These are phyloP conservation scores for Gambusia holbrooki DNA, from an alignment of 2,113 vertebrate genomes.

Conservation along the genomic window DNA sequence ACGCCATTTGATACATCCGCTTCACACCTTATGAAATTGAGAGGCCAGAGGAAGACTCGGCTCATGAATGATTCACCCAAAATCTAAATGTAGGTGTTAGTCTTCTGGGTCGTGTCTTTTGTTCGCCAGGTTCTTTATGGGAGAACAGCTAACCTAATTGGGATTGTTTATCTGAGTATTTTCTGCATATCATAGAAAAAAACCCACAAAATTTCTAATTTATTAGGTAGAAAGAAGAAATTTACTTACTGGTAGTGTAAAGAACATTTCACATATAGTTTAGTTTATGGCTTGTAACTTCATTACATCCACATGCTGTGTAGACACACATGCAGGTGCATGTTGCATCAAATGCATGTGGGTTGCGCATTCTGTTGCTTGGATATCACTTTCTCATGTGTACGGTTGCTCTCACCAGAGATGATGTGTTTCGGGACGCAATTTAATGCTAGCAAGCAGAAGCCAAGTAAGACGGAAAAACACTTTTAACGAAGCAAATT, in stretches of 20 bases:
- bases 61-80: constrained; percentile 7
- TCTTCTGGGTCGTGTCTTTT: neutral
- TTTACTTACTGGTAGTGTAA: neutral
- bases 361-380: neutral
- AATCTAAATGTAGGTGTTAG: neutral
- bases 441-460: neutral
- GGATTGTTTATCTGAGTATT: neutral
- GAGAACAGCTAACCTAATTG: neutral
- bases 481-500: neutral
- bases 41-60: neutral
- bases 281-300: neutral
- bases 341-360: neutral
- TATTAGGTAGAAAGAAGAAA: neutral
- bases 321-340: neutral
- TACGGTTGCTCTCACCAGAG: neutral
- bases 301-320: neutral
- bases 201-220: neutral
- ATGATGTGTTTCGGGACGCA: neutral
- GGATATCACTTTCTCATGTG: neutral
- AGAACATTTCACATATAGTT: neutral
- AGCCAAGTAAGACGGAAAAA: neutral
- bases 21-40: constrained; percentile 14
- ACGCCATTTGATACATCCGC: constrained; percentile 15
- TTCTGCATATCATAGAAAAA: neutral
- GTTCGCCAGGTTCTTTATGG: neutral